Evolutionary conservation across 2,797 vertebrate species (phyloP).

Genomic region (Nothura maculosa): DNA sequence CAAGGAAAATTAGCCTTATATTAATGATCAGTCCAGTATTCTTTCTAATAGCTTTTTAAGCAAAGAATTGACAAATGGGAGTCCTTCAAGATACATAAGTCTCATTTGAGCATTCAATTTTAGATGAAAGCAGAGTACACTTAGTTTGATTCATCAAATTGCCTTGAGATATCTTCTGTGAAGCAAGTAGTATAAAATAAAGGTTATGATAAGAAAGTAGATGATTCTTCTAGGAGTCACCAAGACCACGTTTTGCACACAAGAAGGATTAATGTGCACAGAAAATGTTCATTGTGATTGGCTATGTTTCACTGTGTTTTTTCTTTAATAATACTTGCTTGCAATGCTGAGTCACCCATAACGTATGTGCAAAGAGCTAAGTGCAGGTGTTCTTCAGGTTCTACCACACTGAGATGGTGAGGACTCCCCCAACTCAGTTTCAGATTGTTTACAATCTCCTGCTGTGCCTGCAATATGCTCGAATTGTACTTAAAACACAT

Average conservation of each 20-base stretch:
- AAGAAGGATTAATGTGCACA: rapidly evolving
- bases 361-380: not conserved
- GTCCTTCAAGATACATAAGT: not conserved
- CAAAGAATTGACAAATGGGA: not conserved
- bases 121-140: not conserved
- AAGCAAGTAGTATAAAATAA: not conserved
- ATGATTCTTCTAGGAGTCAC: not conserved
- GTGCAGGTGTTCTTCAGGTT: slow-evolving; percentile 27
- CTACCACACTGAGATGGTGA: slow-evolving; percentile 62
- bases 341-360: not conserved
- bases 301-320: not conserved
- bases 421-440: slow-evolving; percentile 70
- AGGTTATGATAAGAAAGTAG: not conserved
- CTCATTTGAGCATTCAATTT: not conserved
- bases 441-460: slow-evolving; percentile 86
- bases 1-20: not conserved
- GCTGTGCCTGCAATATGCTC: slow-evolving; percentile 79
- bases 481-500: slow-evolving; percentile 84
- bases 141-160: not conserved
- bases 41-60: not conserved
- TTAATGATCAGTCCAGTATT: not conserved
- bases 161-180: not conserved
- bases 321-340: not conserved
- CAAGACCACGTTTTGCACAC: not conserved
- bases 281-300: not conserved